phyloP scores from a whole-genome alignment of 1,140 invertebrate species.

The Drosophila kikkawai region DNA sequence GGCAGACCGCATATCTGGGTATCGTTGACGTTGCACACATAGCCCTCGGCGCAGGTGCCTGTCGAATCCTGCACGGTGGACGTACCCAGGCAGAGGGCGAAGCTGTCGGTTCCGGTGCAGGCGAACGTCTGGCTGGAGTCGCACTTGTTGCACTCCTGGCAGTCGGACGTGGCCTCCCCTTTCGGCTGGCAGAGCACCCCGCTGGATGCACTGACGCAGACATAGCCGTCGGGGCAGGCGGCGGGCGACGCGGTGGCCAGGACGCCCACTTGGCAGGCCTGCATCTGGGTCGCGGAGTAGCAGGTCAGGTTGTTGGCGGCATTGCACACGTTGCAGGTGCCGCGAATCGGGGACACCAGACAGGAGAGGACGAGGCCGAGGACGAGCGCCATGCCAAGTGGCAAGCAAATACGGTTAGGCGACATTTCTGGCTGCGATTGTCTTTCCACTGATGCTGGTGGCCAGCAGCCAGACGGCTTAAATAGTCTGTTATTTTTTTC shows the following conservation, averaged over 20 bases:
- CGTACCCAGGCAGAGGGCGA: constrained; percentile 71
- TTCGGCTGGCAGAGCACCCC: constrained; percentile 55
- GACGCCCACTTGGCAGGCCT: constrained; percentile 57
- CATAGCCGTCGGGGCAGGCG: constrained; percentile 62
- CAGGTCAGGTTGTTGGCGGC: constrained; percentile 63
- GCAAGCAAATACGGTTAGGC: constrained; percentile 9
- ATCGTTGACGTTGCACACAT: constrained; percentile 64
- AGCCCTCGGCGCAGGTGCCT: constrained; percentile 58
- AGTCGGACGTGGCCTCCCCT: constrained; percentile 20
- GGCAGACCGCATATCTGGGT: constrained; percentile 61
- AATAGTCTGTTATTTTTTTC: constrained; percentile 45
- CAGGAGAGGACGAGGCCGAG: constrained; percentile 6
- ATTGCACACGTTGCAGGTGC: constrained; percentile 68
- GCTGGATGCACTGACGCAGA: constrained; percentile 53
- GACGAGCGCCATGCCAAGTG: constrained; percentile 11
- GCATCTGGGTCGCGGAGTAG: constrained; percentile 65
- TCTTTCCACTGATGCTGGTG: constrained; percentile 30
- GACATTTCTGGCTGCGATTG: constrained; percentile 34
- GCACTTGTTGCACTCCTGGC: constrained; percentile 70
- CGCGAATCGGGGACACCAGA: constrained; percentile 23
- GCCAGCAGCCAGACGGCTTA: constrained; percentile 36
- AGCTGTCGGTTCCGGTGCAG: constrained; percentile 67
- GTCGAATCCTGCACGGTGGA: constrained; percentile 27
- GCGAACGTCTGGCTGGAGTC: constrained; percentile 65
- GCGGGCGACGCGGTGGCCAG: constrained; percentile 40